Conservation (phyloP, 1,140 invertebrate species). For the Hirudo medicinalis region DNA sequence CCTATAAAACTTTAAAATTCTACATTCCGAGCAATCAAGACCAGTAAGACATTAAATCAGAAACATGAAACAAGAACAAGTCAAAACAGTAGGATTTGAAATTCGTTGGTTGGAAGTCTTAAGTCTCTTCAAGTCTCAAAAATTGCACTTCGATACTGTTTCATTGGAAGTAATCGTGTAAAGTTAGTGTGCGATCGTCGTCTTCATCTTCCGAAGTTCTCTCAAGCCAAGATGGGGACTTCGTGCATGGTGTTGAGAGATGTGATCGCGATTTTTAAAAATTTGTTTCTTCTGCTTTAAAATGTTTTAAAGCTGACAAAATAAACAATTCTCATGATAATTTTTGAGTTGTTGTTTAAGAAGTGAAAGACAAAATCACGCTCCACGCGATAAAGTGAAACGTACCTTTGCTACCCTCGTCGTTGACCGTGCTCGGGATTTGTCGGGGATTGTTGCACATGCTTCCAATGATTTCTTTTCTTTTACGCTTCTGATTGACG, state of each 20-base stretch:
- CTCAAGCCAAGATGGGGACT: not conserved
- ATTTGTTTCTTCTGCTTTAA: too few species aligned
- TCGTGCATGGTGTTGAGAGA: not conserved
- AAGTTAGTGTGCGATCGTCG: too few species aligned
- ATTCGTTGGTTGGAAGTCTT: too few species aligned
- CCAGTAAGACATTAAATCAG: too few species aligned
- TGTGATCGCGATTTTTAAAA: not conserved
- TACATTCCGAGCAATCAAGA: too few species aligned
- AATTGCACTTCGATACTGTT: too few species aligned
- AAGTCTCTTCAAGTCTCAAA: too few species aligned
- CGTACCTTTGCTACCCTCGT: conserved; percentile 1
- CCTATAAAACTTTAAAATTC: too few species aligned
- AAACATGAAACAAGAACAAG: too few species aligned
- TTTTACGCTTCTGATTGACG: conserved; percentile 13
- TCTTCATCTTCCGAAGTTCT: too few species aligned
- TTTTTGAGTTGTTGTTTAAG: not conserved
- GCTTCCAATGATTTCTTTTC: conserved; percentile 14
- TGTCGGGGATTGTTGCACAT: not conserved
- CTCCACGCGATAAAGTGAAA: not conserved
- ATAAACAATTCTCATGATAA: not conserved
- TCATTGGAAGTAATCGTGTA: too few species aligned
- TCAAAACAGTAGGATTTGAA: too few species aligned
- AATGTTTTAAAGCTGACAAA: conserved; percentile 1
- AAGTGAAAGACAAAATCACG: not conserved
- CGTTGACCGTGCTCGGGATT: conserved; percentile 13